These are phyloP conservation scores for Amphipyra tragopoginis DNA, from an alignment of 2,888 invertebrate genomes.

Conservation along the genomic window DNA sequence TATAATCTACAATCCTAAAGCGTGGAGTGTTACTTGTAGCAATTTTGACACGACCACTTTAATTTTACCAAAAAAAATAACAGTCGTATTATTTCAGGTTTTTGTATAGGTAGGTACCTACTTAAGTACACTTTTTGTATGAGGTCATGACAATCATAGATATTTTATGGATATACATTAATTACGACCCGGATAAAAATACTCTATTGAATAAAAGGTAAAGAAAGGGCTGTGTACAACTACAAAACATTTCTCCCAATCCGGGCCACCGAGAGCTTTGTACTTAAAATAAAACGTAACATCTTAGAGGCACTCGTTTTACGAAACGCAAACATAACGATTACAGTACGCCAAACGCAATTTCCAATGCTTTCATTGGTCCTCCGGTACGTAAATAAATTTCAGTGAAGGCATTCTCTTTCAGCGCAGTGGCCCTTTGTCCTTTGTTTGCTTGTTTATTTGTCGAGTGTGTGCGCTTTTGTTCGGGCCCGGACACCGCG, in stretches of 20 bases:
- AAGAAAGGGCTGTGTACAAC: constrained; percentile 31
- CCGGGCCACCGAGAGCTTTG: constrained; percentile 32
- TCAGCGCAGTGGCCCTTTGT: constrained; percentile 69
- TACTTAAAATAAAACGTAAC: constrained; percentile 52
- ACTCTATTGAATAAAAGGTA: constrained; percentile 7
- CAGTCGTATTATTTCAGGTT: too few species aligned
- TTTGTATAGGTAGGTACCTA: too few species aligned
- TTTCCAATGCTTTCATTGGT: constrained; percentile 65
- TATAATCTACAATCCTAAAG: too few species aligned
- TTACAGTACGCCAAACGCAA: constrained; percentile 62
- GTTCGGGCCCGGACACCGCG: constrained; percentile 63
- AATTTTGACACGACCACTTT: too few species aligned
- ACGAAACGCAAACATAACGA: constrained; percentile 58
- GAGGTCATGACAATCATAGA: neutral
- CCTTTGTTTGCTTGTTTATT: constrained; percentile 68
- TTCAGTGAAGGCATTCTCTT: constrained; percentile 67
- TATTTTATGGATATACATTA: neutral
- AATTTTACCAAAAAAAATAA: too few species aligned
- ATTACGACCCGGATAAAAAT: constrained; percentile 3
- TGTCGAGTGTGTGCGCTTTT: constrained; percentile 72
- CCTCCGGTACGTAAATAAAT: constrained; percentile 70
- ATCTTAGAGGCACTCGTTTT: constrained; percentile 51
- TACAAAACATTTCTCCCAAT: constrained; percentile 35
- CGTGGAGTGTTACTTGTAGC: too few species aligned
- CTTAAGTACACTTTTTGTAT: too few species aligned